Conservation (phyloP, 2,113 vertebrate genomes). For the Verasper variegatus region DNA sequence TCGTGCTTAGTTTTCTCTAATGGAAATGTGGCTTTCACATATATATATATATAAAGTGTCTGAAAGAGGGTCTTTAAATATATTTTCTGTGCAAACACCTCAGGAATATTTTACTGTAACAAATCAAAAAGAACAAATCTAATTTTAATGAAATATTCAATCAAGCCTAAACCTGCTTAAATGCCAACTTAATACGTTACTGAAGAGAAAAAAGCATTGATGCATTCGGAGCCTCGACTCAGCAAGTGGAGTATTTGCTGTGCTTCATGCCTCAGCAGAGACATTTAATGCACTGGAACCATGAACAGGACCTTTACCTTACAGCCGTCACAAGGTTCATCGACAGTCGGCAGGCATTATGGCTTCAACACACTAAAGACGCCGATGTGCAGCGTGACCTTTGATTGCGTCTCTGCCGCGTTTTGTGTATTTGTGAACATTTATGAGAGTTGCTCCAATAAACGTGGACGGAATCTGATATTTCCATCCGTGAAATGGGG, state of each 20-base stretch:
- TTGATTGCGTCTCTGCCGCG: constrained; percentile 11
- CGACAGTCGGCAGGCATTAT: constrained; percentile 28
- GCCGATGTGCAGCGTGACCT: constrained; percentile 41
- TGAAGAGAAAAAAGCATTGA: constrained; percentile 42
- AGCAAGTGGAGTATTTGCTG: constrained; percentile 40
- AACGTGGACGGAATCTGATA: constrained; percentile 17
- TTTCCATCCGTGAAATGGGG: constrained; percentile 38
- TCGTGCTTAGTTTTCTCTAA: neutral
- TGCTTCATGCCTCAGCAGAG: constrained; percentile 61
- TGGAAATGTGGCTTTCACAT: too few species aligned
- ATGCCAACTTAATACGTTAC: constrained; percentile 65
- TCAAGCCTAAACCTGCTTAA: constrained; percentile 62
- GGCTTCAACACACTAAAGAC: constrained; percentile 50
- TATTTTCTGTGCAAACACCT: constrained; percentile 16
- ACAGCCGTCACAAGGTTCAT: constrained; percentile 32
- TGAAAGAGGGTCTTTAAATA: neutral
- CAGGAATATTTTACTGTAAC: constrained; percentile 36
- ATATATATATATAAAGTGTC: too few species aligned
- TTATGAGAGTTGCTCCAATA: constrained; percentile 14
- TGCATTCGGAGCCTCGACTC: constrained; percentile 50
- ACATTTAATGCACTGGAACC: constrained; percentile 51
- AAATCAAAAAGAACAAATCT: constrained; percentile 69
- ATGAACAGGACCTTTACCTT: constrained; percentile 59
- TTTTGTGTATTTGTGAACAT: constrained; percentile 41
- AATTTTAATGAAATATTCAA: constrained; percentile 61